phyloP scores from a whole-genome alignment of 2,113 vertebrate genomes.

The Saguinus imperator region DNA sequence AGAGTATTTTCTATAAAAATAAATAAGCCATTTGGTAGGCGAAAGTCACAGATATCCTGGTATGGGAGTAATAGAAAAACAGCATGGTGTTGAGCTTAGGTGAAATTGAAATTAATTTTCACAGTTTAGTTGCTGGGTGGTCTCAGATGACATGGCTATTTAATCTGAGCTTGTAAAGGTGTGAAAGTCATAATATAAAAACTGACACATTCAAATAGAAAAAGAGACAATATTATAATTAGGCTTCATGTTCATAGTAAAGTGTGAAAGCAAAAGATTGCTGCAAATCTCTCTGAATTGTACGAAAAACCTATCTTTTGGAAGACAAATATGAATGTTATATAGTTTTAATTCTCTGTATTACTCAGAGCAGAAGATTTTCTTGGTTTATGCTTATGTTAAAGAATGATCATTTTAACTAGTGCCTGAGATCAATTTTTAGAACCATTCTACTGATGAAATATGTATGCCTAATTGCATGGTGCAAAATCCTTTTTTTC shows the following conservation, averaged over 20 bases:
- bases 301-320: slow-evolving; percentile 52
- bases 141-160: slow-evolving; percentile 77
- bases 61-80: slow-evolving; percentile 64
- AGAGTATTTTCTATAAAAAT: slow-evolving; percentile 34
- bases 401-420: slow-evolving; percentile 27
- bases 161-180: slow-evolving; percentile 74
- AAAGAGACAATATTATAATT: slow-evolving; percentile 80
- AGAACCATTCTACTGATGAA: neutral
- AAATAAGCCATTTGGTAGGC: slow-evolving; percentile 44
- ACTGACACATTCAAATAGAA: slow-evolving; percentile 81
- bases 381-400: slow-evolving; percentile 51
- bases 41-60: slow-evolving; percentile 53
- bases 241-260: slow-evolving; percentile 54
- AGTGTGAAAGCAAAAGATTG: slow-evolving; percentile 72
- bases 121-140: slow-evolving; percentile 70
- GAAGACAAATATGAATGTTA: slow-evolving; percentile 43
- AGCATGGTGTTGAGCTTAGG: slow-evolving; percentile 50
- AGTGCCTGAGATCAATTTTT: neutral
- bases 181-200: slow-evolving; percentile 80
- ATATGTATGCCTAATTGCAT: neutral
- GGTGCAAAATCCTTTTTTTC: neutral
- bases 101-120: slow-evolving; percentile 81
- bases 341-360: slow-evolving; percentile 63
- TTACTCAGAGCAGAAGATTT: slow-evolving; percentile 48
- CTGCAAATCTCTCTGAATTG: slow-evolving; percentile 61